Percentiles rank a stretch among this genome's conserved stretches.
Evolutionary conservation across 2,797 vertebrate genomes (phyloP).

Genomic region (Sebastes diploproa): DNA sequence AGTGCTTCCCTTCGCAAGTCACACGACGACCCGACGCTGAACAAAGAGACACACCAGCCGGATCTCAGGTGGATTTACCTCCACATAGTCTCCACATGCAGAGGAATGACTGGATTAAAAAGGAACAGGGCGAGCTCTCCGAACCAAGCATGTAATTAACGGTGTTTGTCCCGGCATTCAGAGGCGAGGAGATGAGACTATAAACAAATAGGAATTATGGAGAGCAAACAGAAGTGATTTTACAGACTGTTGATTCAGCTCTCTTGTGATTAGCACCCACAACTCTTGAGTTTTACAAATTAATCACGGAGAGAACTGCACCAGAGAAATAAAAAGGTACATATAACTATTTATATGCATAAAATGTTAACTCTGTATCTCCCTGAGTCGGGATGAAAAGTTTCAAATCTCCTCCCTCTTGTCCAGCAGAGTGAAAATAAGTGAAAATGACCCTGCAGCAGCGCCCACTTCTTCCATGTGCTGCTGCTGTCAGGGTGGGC

Average conservation of each 20-base stretch:
- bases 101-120: conserved; percentile 17
- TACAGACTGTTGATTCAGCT: conserved; percentile 31
- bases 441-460: conserved; percentile 1
- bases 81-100: neutral
- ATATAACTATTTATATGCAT: neutral
- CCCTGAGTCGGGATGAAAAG: neutral
- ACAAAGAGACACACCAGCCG: conserved; percentile 22
- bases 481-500: conserved; percentile 27
- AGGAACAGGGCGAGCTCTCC: conserved; percentile 13
- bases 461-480: neutral
- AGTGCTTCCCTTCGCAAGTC: conserved; percentile 71
- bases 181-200: conserved; percentile 14
- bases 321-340: neutral
- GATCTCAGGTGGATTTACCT: conserved; percentile 22
- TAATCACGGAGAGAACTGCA: neutral
- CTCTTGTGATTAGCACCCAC: neutral
- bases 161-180: conserved; percentile 21
- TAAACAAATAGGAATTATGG: conserved; percentile 21
- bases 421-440: neutral
- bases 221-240: conserved; percentile 26
- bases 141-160: conserved; percentile 40
- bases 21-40: conserved; percentile 13
- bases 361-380: neutral
- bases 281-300: neutral
- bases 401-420: neutral